phyloP scores from a whole-genome alignment of 2,797 vertebrate genomes.

The Anableps anableps region DNA sequence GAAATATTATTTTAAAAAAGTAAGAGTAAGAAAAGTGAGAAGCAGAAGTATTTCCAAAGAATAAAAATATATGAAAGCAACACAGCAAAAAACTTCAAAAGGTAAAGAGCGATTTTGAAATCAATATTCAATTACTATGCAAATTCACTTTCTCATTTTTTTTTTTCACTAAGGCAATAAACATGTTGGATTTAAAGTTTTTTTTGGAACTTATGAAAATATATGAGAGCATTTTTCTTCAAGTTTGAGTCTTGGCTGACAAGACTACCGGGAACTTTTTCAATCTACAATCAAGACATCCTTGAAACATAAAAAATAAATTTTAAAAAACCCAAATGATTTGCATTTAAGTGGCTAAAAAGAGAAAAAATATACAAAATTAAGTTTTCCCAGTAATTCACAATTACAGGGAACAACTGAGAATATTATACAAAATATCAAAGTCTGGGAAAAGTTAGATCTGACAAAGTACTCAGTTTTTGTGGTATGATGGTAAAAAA shows the following conservation, averaged over 20 bases:
- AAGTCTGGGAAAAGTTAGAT: background rate
- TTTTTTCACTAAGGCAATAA: slow-evolving; percentile 34
- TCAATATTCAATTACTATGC: slow-evolving; percentile 72
- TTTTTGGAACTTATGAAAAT: slow-evolving; percentile 51
- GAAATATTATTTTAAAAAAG: slow-evolving; percentile 19
- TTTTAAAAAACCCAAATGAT: background rate
- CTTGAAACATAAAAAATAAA: background rate
- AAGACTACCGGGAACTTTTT: slow-evolving; percentile 37
- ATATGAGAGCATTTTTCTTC: slow-evolving; percentile 33
- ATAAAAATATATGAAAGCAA: slow-evolving; percentile 56
- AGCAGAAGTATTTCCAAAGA: slow-evolving; percentile 45
- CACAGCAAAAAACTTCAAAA: slow-evolving; percentile 75
- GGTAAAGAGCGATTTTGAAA: slow-evolving; percentile 70
- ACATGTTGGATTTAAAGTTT: slow-evolving; percentile 70
- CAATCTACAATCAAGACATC: slow-evolving; percentile 9
- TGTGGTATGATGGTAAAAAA: background rate
- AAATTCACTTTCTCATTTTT: slow-evolving; percentile 52
- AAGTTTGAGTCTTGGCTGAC: slow-evolving; percentile 31
- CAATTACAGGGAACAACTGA: background rate
- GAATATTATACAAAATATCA: background rate
- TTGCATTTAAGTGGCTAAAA: background rate
- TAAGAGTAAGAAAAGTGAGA: slow-evolving; percentile 16
- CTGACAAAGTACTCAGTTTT: background rate
- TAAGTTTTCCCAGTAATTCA: background rate
- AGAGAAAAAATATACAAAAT: background rate